Evolutionary conservation across 2,113 vertebrate species (phyloP).

Genomic region (Anas platyrhynchos): DNA sequence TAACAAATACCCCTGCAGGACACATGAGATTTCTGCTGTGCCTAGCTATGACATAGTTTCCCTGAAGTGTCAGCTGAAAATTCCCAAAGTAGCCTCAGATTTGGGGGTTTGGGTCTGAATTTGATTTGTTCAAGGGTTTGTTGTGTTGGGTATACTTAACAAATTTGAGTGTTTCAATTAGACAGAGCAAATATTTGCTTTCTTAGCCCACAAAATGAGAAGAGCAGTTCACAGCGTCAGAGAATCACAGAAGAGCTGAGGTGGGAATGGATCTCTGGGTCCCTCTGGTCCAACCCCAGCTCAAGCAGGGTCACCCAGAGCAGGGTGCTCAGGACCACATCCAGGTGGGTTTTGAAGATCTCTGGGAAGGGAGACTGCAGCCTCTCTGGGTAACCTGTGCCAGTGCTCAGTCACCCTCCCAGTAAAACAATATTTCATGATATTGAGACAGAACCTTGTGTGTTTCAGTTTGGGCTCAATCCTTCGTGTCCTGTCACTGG

Average conservation of each 20-base stretch:
- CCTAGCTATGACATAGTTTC: background rate
- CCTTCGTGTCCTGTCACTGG: background rate
- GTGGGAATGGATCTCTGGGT: background rate
- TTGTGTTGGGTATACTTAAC: background rate
- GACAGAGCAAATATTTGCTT: background rate
- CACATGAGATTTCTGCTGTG: background rate
- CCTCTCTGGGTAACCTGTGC: background rate
- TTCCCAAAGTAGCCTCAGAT: background rate
- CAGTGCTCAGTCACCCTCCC: background rate
- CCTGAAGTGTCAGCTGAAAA: background rate
- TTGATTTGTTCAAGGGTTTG: background rate
- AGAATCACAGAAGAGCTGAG: background rate
- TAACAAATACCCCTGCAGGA: background rate
- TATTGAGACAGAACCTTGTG: background rate
- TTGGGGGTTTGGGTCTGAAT: background rate
- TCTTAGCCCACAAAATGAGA: background rate
- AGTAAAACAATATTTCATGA: background rate
- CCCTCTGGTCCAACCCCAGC: background rate
- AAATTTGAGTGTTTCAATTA: background rate
- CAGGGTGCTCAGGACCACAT: background rate
- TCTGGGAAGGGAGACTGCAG: background rate
- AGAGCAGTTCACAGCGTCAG: background rate
- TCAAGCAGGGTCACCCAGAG: background rate
- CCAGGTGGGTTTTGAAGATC: background rate
- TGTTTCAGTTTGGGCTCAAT: background rate